phyloP scores from a whole-genome alignment of 92 coral and sea anemone genomes.

The Palythoa heliodiscus region DNA sequence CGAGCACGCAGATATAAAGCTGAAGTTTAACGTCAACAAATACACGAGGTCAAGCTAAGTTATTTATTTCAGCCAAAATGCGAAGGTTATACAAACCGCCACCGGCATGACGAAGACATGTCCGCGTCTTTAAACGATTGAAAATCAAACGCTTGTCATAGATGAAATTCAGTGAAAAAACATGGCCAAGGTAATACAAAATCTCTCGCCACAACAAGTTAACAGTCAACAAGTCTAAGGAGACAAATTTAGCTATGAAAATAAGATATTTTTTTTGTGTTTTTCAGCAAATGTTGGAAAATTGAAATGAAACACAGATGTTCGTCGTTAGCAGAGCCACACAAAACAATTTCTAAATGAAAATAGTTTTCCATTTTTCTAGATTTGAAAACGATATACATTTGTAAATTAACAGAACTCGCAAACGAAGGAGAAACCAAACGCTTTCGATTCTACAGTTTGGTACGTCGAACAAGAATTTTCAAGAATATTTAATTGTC shows the following conservation, averaged over 20 bases:
- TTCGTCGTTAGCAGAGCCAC: background rate
- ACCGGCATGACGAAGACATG: background rate
- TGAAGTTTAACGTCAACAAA: background rate
- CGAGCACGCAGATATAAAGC: background rate
- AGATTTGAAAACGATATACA: background rate
- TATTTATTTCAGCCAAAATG: background rate
- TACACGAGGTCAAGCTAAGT: background rate
- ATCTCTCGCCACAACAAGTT: background rate
- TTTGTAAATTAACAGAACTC: background rate
- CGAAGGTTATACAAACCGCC: background rate
- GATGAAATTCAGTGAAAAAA: background rate
- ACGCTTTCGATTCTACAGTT: background rate
- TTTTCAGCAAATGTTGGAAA: background rate
- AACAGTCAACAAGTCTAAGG: background rate
- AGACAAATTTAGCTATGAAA: background rate
- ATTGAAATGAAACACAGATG: background rate
- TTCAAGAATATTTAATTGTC: conserved; percentile 1
- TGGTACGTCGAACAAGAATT: background rate
- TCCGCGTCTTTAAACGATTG: background rate
- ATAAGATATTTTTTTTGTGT: background rate
- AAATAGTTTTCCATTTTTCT: no score
- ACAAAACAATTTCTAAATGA: background rate
- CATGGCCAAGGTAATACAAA: background rate
- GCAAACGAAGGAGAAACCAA: background rate
- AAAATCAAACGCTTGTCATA: background rate